Evolutionary conservation across 2,113 vertebrate species (phyloP).

Genomic region (Silurus glanis): DNA sequence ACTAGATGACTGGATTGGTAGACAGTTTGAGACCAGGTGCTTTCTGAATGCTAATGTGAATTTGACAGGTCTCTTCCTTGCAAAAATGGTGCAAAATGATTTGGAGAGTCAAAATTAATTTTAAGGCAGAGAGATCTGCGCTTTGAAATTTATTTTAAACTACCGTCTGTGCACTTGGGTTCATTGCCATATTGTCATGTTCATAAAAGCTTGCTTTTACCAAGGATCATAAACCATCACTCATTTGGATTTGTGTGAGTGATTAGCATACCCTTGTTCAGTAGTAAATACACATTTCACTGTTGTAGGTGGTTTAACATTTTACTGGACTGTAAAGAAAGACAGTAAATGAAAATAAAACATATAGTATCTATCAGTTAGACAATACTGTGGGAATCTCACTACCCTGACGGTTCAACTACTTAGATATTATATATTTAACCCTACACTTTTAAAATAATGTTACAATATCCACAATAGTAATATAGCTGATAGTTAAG

Average conservation of each 20-base stretch:
- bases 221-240: background rate
- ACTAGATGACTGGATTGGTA: conserved; percentile 17
- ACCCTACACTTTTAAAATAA: background rate
- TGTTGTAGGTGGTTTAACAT: background rate
- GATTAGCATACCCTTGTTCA: background rate
- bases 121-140: background rate
- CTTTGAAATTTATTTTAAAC: background rate
- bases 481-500: background rate
- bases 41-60: background rate
- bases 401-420: background rate
- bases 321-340: background rate
- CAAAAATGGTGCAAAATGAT: background rate
- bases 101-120: background rate
- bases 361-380: background rate
- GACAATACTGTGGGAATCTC: background rate
- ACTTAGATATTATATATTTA: conserved; percentile 4
- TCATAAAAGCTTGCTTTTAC: background rate
- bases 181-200: background rate
- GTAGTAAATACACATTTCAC: background rate
- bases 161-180: background rate
- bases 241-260: background rate
- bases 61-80: background rate
- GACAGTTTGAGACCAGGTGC: background rate
- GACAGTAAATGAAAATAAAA: background rate
- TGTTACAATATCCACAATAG: background rate